These are phyloP conservation scores for Microchirus variegatus DNA, from an alignment of 2,797 vertebrate species.

Conservation along the genomic window DNA sequence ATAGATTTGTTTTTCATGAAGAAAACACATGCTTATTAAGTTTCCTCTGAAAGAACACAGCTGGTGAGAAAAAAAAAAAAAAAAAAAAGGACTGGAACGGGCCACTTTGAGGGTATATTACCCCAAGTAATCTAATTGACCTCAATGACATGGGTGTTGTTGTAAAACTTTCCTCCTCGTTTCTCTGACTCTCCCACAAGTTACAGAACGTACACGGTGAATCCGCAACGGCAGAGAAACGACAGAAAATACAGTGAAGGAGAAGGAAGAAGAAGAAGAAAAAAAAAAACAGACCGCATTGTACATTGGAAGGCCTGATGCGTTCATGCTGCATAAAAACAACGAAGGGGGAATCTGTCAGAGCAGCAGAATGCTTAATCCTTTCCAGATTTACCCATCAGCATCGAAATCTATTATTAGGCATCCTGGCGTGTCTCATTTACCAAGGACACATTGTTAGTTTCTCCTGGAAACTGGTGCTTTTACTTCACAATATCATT, in stretches of 20 bases:
- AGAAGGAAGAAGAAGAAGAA: neutral
- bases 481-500: constrained; percentile 64
- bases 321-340: constrained; percentile 64
- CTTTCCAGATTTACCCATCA: constrained; percentile 79
- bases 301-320: constrained; percentile 47
- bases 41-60: constrained; percentile 54
- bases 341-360: constrained; percentile 68
- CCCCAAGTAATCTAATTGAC: constrained; percentile 68
- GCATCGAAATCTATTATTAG: constrained; percentile 76
- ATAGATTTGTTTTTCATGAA: constrained; percentile 17
- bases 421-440: constrained; percentile 67
- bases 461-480: constrained; percentile 43
- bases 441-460: constrained; percentile 69
- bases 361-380: constrained; percentile 74
- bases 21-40: constrained; percentile 59
- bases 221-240: constrained; percentile 44
- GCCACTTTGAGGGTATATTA: constrained; percentile 63
- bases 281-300: constrained; percentile 46
- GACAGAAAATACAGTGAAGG: constrained; percentile 41
- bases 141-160: constrained; percentile 45
- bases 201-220: constrained; percentile 20
- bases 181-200: constrained; percentile 45
- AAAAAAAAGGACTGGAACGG: constrained; percentile 8
- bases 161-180: constrained; percentile 54
- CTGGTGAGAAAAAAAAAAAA: constrained; percentile 48